phyloP scores from a whole-genome alignment of 2,888 invertebrate species.

The Spodoptera picta region DNA sequence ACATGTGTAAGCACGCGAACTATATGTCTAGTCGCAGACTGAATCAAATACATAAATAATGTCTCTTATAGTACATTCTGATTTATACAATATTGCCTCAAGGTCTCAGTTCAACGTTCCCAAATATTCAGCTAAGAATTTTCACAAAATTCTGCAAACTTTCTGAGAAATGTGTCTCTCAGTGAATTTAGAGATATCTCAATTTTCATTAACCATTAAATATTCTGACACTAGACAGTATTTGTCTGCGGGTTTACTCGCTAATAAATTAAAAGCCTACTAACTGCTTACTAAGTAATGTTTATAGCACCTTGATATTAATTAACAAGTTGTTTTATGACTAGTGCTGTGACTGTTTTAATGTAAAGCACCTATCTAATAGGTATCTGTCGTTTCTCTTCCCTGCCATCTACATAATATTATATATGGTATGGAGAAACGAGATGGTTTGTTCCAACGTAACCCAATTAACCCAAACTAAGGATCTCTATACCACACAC shows the following conservation, averaged over 20 bases:
- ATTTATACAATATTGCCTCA: slow-evolving; percentile 11
- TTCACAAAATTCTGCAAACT: slow-evolving; percentile 20
- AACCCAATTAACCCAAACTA: no score
- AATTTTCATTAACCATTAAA: slow-evolving; percentile 12
- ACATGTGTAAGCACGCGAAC: background rate
- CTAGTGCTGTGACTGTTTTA: no score
- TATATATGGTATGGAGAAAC: no score
- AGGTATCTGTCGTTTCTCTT: no score
- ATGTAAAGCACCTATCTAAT: no score
- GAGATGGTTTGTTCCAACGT: no score
- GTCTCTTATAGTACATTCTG: slow-evolving; percentile 13
- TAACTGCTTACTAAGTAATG: no score
- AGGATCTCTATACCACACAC: no score
- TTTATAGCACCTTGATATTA: no score
- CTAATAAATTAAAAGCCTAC: no score
- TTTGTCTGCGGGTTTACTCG: background rate
- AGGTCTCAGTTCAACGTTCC: slow-evolving; percentile 22
- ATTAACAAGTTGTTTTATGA: no score
- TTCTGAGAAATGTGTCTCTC: slow-evolving; percentile 15
- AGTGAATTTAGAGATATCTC: slow-evolving; percentile 16
- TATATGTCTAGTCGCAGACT: slow-evolving; percentile 18
- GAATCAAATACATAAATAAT: slow-evolving; percentile 32
- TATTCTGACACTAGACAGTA: slow-evolving; percentile 8
- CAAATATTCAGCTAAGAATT: slow-evolving; percentile 11
- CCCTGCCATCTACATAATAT: no score